Evolutionary conservation across 2,888 invertebrate genomes (phyloP).

Genomic region (Asteroscopus sphinx): DNA sequence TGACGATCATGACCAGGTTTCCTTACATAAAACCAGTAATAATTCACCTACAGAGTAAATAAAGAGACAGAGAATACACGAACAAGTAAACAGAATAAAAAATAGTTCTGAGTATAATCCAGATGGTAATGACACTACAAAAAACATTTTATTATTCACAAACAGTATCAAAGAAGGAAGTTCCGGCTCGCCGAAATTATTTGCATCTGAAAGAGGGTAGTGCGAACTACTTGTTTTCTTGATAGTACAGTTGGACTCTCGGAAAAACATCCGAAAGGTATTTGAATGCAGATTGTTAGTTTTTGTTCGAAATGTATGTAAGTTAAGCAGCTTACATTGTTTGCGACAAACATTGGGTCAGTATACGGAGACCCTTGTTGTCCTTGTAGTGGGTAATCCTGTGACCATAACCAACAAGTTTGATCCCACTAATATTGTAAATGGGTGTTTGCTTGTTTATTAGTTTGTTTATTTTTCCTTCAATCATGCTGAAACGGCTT

Average conservation of each 20-base stretch:
- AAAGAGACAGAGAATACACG: slow-evolving; percentile 22
- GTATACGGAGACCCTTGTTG: slow-evolving; percentile 28
- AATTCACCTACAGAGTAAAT: slow-evolving; percentile 28
- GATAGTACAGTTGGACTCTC: slow-evolving; percentile 57
- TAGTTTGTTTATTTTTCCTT: no score
- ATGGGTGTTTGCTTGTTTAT: no score
- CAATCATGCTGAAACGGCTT: no score
- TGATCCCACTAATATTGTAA: no score
- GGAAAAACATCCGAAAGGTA: slow-evolving; percentile 71
- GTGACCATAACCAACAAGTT: background rate
- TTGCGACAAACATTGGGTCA: slow-evolving; percentile 24
- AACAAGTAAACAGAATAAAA: slow-evolving; percentile 47
- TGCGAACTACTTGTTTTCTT: slow-evolving; percentile 70
- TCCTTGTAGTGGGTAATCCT: slow-evolving; percentile 7
- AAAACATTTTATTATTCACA: slow-evolving; percentile 76
- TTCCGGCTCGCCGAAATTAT: slow-evolving; percentile 74
- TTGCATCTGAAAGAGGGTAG: slow-evolving; percentile 79
- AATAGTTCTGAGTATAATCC: slow-evolving; percentile 33
- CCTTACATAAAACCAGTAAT: slow-evolving; percentile 22
- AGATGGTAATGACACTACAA: slow-evolving; percentile 64
- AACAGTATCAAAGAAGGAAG: slow-evolving; percentile 70
- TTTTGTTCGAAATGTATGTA: slow-evolving; percentile 49
- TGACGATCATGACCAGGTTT: slow-evolving; percentile 12
- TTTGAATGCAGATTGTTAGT: slow-evolving; percentile 72
- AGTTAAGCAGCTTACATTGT: slow-evolving; percentile 38